These are phyloP conservation scores for Ptyas mucosa DNA, from an alignment of 2,113 vertebrate species.

Conservation along the genomic window DNA sequence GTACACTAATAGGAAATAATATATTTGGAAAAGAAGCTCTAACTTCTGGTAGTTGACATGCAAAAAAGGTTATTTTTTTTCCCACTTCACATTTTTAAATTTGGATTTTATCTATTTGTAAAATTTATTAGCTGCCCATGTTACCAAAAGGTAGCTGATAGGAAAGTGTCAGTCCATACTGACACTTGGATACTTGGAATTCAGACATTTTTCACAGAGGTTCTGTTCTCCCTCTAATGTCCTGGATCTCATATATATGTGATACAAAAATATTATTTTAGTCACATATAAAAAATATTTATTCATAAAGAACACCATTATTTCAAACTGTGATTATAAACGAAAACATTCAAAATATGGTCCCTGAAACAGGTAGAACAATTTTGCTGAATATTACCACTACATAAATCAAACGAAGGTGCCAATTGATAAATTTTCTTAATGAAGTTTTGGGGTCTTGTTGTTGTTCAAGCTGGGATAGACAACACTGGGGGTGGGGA, in stretches of 20 bases:
- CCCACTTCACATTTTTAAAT: not conserved
- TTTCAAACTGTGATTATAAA: not conserved
- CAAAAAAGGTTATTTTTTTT: not conserved
- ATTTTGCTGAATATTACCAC: not conserved
- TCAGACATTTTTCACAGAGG: not conserved
- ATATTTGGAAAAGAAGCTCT: not conserved
- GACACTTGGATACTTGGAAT: not conserved
- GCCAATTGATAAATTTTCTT: not conserved
- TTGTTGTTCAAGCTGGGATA: not conserved
- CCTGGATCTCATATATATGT: not conserved
- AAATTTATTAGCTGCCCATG: not conserved
- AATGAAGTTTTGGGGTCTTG: not conserved
- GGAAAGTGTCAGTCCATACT: not conserved
- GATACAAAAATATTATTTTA: not conserved
- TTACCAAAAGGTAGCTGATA: not conserved
- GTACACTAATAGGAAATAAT: not conserved
- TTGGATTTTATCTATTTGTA: not conserved
- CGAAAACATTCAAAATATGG: not conserved
- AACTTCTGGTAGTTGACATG: not conserved
- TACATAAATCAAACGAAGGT: not conserved
- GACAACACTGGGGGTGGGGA: not conserved
- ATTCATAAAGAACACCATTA: not conserved
- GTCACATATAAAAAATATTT: not conserved
- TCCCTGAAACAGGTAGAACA: not conserved
- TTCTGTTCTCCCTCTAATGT: not conserved